Evolutionary conservation across 1,140 invertebrate genomes (phyloP), one percentile per base, ranked within the genome.

Genomic region (Frieseomelitta varia): DNA sequence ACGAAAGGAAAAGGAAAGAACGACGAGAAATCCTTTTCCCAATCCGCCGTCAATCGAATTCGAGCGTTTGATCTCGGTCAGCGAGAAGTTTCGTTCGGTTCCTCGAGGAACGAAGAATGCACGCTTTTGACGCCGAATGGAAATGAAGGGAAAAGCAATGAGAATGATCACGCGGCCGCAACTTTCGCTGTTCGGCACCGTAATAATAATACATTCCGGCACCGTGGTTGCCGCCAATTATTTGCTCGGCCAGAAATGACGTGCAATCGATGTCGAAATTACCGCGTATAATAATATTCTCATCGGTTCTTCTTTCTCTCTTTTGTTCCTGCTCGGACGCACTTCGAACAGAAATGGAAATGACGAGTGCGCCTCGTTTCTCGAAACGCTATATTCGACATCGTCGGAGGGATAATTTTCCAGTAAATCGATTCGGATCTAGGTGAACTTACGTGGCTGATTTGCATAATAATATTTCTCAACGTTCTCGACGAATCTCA

Each of bases 201-300:
- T 80, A 80, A 80, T 73, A 80, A 80, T 73, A 73, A 80, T 24
- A 69, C 39, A 72, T 73, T 73, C 51, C 72, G 74, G 3, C 47
- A 12, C 21, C 19, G 8, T 47, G 39, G 39, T 47, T 6, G 39
- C 39, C 39, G 30, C 27, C 56, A 81, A 81, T 81, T 81, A 81
- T 61, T 63, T 30, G 39, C 39, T 47, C 53, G 55, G 1, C 19
- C 47, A 53, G 10, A 74, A 81, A 74, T 74, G 72, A 61, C 56
- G 61, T 51, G 39, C 47, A 56, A 27, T 12, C 17, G 56, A 81
- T 81, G 69, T 51, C 51, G 72, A 74, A 74, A 74, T 39, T 39
- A 30, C 24, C 39, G 10, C 30, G 17, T 81, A 17, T 74, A 74
- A 17, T 74, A 74, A 81, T 74, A n/a, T 74, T 74, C 74, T 39